phyloP scores from a whole-genome alignment of 2,888 invertebrate species.

The Drosophila flavopinicola region DNA sequence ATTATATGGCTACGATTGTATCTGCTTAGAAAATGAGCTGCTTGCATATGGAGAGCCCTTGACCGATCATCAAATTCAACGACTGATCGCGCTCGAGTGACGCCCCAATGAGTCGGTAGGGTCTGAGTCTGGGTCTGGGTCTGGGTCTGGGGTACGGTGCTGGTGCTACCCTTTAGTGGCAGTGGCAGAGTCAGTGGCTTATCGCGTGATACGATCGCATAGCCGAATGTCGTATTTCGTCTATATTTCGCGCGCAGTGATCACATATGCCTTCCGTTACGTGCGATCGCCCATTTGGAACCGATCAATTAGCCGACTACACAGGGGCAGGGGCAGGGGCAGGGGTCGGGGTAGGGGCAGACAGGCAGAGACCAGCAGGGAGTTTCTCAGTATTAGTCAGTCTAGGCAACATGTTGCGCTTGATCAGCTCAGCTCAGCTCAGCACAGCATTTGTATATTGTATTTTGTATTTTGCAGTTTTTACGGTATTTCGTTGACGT shows the following conservation, averaged over 20 bases:
- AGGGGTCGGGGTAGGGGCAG: too few relatives aligned
- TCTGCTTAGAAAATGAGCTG: slow-evolving; percentile 41
- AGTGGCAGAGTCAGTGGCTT: slow-evolving; percentile 51
- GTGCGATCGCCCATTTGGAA: slow-evolving; percentile 84
- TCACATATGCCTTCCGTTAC: slow-evolving; percentile 66
- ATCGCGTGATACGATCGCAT: slow-evolving; percentile 83
- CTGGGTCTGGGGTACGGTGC: too few relatives aligned
- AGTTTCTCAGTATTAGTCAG: neutral
- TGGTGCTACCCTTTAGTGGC: slow-evolving; percentile 45
- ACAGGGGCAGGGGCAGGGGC: too few relatives aligned
- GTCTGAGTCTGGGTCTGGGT: slow-evolving; percentile 18
- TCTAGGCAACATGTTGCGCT: slow-evolving; percentile 59
- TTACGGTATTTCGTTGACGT: slow-evolving; percentile 50
- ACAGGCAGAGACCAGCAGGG: too few relatives aligned
- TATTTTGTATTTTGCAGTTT: slow-evolving; percentile 35
- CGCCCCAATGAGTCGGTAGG: slow-evolving; percentile 59
- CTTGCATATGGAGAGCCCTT: slow-evolving; percentile 19
- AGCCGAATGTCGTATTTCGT: slow-evolving; percentile 76
- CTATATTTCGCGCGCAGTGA: slow-evolving; percentile 59
- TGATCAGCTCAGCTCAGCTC: slow-evolving; percentile 47
- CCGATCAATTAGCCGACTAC: slow-evolving; percentile 84
- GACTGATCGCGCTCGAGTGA: slow-evolving; percentile 46
- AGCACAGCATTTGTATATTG: too few relatives aligned
- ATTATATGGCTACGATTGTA: slow-evolving; percentile 29
- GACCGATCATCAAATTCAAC: slow-evolving; percentile 37